Conservation (phyloP, 2,888 invertebrate species). For the Reticulitermes lucifugus region DNA sequence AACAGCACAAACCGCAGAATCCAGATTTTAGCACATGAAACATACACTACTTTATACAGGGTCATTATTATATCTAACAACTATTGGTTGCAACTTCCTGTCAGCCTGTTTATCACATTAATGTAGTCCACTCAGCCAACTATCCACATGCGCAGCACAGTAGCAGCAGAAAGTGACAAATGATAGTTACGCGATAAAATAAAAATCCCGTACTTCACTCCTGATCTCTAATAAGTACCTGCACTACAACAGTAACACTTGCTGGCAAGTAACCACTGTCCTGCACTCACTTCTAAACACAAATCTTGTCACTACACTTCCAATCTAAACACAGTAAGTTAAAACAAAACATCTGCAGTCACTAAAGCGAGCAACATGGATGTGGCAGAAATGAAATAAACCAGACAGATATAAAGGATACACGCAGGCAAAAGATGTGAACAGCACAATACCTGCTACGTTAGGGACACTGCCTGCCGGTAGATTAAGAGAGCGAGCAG, state of each 20-base stretch:
- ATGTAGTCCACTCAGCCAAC: too few species aligned
- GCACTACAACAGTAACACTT: background rate
- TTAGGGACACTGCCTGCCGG: slow-evolving; percentile 41
- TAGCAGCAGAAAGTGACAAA: too few species aligned
- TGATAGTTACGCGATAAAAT: too few species aligned
- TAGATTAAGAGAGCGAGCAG: slow-evolving; percentile 40
- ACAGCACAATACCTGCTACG: slow-evolving; percentile 50
- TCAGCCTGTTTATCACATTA: too few species aligned
- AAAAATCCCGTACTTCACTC: background rate
- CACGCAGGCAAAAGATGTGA: slow-evolving; percentile 2
- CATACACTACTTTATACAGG: background rate
- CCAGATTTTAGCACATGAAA: background rate
- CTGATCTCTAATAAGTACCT: background rate
- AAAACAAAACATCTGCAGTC: slow-evolving; percentile 7
- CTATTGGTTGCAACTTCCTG: too few species aligned
- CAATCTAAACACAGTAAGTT: slow-evolving; percentile 34
- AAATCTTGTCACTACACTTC: background rate
- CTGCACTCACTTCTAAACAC: background rate
- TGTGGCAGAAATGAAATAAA: slow-evolving; percentile 33
- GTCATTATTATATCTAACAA: too few species aligned
- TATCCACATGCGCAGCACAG: too few species aligned
- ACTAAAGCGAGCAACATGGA: slow-evolving; percentile 41
- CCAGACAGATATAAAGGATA: slow-evolving; percentile 10
- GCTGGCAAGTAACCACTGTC: background rate
- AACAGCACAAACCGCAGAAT: background rate